phyloP scores from a whole-genome alignment of 1,140 invertebrate genomes.

The Hestina assimilis region DNA sequence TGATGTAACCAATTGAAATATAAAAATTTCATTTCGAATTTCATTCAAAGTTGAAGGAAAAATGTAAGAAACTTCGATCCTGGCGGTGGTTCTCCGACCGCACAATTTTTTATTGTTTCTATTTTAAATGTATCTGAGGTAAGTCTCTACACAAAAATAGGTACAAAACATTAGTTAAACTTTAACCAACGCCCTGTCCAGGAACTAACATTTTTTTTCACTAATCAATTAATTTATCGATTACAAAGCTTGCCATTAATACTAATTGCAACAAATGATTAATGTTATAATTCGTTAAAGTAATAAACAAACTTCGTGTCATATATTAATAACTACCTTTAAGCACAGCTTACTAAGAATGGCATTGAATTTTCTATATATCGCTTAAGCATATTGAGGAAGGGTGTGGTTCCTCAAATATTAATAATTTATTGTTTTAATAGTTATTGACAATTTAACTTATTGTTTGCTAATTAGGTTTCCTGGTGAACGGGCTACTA shows the following conservation, averaged over 20 bases:
- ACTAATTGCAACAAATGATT: slow-evolving; percentile 3
- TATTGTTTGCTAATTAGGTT: neutral
- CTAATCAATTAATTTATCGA: neutral
- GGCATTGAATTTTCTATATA: neutral
- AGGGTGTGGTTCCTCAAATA: slow-evolving; percentile 5
- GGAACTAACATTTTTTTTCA: neutral
- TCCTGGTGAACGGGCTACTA: slow-evolving; percentile 1
- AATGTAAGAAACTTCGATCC: too few relatives aligned
- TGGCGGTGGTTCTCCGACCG: too few relatives aligned
- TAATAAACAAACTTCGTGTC: neutral
- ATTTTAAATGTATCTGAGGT: too few relatives aligned
- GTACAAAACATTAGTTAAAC: too few relatives aligned
- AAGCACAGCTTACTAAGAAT: neutral
- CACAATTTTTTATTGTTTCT: too few relatives aligned
- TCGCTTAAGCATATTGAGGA: neutral
- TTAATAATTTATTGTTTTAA: slow-evolving; percentile 4
- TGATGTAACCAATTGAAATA: too few relatives aligned
- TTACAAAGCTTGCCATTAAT: neutral
- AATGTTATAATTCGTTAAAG: slow-evolving; percentile 3
- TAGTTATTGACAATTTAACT: neutral
- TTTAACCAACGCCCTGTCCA: neutral
- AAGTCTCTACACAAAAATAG: too few relatives aligned
- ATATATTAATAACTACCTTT: slow-evolving; percentile 11
- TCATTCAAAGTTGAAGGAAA: too few relatives aligned
- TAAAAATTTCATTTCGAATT: too few relatives aligned